These are phyloP conservation scores for Chromis chromis DNA, from an alignment of 2,797 vertebrate genomes.

Conservation along the genomic window DNA sequence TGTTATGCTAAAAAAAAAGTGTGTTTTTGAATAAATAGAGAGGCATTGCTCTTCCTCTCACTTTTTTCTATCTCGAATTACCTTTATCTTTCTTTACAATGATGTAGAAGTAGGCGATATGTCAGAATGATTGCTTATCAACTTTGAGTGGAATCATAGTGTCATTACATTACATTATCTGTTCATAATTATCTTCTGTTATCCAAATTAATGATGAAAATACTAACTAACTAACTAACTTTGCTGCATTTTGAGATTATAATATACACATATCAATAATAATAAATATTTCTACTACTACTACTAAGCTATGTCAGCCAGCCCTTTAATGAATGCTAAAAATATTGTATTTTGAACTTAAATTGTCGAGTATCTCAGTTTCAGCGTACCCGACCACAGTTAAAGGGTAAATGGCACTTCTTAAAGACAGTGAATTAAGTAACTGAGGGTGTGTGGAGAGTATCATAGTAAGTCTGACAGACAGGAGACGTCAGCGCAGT, in stretches of 20 bases:
- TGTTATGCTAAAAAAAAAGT: neutral
- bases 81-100: constrained; percentile 2
- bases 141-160: neutral
- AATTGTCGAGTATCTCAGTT: constrained; percentile 15
- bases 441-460: constrained; percentile 23
- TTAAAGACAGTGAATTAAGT: constrained; percentile 51
- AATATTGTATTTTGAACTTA: constrained; percentile 5
- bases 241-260: too few species aligned
- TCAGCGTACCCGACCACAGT: neutral
- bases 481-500: constrained; percentile 70
- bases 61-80: neutral
- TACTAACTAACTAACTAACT: neutral
- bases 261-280: too few species aligned
- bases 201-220: neutral
- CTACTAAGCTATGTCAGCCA: neutral
- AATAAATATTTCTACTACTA: too few species aligned
- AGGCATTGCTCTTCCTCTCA: neutral
- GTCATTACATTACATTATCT: neutral
- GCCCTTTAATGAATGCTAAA: neutral
- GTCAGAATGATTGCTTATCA: neutral
- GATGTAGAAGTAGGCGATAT: neutral
- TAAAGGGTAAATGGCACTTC: constrained; percentile 24
- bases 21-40: too few species aligned
- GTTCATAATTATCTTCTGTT: too few species aligned
- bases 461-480: constrained; percentile 56